phyloP scores from a whole-genome alignment of 1,140 invertebrate genomes.

The Trypoxylus dichotomus region DNA sequence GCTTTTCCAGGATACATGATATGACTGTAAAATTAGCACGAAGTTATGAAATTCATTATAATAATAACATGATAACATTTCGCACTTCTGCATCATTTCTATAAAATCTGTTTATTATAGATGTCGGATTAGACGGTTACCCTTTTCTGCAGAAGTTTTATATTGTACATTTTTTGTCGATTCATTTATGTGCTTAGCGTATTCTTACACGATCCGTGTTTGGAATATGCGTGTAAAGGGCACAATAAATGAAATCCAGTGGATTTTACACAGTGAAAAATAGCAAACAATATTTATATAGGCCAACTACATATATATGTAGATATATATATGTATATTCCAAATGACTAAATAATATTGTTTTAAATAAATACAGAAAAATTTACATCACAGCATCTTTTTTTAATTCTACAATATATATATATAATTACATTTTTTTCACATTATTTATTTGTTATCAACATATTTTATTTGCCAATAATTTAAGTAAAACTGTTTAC shows the following conservation, averaged over 20 bases:
- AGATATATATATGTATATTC: slow-evolving; percentile 18
- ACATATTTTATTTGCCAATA: neutral
- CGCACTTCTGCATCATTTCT: slow-evolving; percentile 39
- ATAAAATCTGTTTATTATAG: neutral
- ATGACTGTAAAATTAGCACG: slow-evolving; percentile 23
- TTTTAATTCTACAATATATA: slow-evolving; percentile 37
- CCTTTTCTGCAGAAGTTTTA: slow-evolving; percentile 8
- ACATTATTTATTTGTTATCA: slow-evolving; percentile 11
- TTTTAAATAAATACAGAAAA: slow-evolving; percentile 49
- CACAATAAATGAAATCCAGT: slow-evolving; percentile 15
- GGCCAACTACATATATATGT: slow-evolving; percentile 24
- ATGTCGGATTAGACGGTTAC: neutral
- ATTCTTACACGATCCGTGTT: neutral
- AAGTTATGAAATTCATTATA: slow-evolving; percentile 42
- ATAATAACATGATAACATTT: slow-evolving; percentile 36
- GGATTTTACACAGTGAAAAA: slow-evolving; percentile 7
- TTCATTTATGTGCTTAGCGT: slow-evolving; percentile 1
- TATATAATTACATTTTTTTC: slow-evolving; percentile 38
- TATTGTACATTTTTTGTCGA: neutral
- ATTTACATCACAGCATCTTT: slow-evolving; percentile 43
- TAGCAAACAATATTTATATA: slow-evolving; percentile 20
- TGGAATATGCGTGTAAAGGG: neutral
- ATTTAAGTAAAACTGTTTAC: neutral
- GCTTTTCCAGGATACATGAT: slow-evolving; percentile 14
- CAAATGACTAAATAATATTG: slow-evolving; percentile 34